phyloP scores from a whole-genome alignment of 2,888 invertebrate genomes.

The Drosophila neotestacea region DNA sequence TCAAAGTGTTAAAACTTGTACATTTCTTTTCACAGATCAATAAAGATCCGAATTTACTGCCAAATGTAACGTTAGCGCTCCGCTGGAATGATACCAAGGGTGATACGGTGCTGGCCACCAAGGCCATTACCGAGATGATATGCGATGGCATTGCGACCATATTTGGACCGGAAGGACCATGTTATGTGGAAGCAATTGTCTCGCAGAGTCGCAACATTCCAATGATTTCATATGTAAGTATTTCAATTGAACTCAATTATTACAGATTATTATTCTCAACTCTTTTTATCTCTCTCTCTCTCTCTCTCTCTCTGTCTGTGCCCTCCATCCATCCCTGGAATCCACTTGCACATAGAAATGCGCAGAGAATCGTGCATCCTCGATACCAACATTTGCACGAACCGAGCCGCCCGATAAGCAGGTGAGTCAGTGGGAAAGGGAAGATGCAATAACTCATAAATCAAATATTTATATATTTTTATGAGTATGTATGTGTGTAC shows the following conservation, averaged over 20 bases:
- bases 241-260: conserved; percentile 9
- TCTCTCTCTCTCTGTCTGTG: neutral
- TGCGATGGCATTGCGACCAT: conserved; percentile 95
- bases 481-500: neutral
- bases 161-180: conserved; percentile 97
- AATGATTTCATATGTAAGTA: conserved; percentile 98
- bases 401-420: conserved; percentile 97
- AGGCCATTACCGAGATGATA: conserved; percentile 95
- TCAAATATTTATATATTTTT: conserved; percentile 11
- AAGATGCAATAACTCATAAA: conserved; percentile 6
- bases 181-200: conserved; percentile 97
- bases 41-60: conserved; percentile 89
- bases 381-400: conserved; percentile 95
- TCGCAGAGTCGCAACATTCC: conserved; percentile 97
- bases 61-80: conserved; percentile 90
- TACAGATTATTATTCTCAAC: conserved; percentile 1
- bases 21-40: conserved; percentile 87
- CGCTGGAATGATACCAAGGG: conserved; percentile 94
- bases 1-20: neutral
- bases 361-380: conserved; percentile 94
- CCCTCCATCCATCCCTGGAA: neutral
- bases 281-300: neutral
- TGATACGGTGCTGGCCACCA: conserved; percentile 93
- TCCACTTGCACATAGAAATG: conserved; percentile 91
- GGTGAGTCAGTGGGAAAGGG: conserved; percentile 85